Evolutionary conservation across 2,113 vertebrate species (phyloP).

Genomic region (Gallinago paraguaiae): DNA sequence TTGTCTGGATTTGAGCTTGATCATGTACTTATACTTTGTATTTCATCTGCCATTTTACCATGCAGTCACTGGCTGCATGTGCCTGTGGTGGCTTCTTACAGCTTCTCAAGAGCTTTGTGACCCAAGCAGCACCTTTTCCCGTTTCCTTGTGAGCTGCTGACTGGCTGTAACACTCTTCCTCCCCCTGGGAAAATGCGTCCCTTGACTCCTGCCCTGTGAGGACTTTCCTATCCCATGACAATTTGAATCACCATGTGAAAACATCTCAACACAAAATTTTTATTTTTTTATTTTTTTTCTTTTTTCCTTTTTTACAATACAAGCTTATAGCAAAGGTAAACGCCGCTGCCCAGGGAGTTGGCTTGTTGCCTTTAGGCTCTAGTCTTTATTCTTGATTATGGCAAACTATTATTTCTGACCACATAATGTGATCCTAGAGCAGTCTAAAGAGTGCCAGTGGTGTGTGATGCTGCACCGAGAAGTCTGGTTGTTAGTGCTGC

Average conservation of each 20-base stretch:
- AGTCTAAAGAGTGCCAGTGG: background rate
- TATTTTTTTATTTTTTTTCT: no score
- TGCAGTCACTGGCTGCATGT: background rate
- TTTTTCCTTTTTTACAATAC: background rate
- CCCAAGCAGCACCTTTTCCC: background rate
- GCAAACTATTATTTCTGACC: background rate
- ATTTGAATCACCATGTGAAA: background rate
- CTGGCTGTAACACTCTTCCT: background rate
- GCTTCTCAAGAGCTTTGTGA: background rate
- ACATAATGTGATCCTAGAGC: background rate
- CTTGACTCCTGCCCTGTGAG: background rate
- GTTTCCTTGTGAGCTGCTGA: background rate
- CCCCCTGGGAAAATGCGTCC: background rate
- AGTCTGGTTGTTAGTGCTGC: background rate
- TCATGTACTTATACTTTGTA: background rate
- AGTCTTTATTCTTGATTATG: background rate
- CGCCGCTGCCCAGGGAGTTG: background rate
- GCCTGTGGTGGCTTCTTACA: background rate
- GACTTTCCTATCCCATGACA: background rate
- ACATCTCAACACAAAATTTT: background rate
- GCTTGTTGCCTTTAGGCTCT: background rate
- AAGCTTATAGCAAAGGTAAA: background rate
- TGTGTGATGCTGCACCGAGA: background rate
- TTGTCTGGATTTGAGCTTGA: background rate
- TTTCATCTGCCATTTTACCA: background rate